Evolutionary conservation across 2,113 vertebrate species (phyloP).

Genomic region (Hippocampus mohnikei): DNA sequence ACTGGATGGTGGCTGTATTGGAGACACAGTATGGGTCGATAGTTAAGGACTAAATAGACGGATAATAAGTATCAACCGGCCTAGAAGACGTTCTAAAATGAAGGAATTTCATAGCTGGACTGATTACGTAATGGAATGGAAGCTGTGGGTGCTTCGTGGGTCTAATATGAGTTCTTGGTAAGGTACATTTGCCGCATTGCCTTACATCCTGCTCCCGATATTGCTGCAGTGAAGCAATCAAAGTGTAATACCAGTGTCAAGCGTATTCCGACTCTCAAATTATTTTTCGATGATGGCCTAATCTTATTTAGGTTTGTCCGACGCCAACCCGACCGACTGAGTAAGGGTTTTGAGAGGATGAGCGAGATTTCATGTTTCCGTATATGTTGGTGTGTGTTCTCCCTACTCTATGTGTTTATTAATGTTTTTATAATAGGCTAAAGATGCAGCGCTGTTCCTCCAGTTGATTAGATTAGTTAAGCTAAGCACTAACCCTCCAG

Average conservation of each 20-base stretch:
- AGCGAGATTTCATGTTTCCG: not conserved
- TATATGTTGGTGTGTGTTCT: slow-evolving; percentile 18
- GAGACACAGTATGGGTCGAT: too few relatives aligned
- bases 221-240: slow-evolving; percentile 6
- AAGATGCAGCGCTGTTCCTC: slow-evolving; percentile 42
- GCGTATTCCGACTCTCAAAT: slow-evolving; percentile 14
- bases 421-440: slow-evolving; percentile 58
- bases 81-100: too few relatives aligned
- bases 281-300: slow-evolving; percentile 36
- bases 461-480: slow-evolving; percentile 66
- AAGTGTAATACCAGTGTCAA: slow-evolving; percentile 15
- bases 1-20: too few relatives aligned
- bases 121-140: too few relatives aligned
- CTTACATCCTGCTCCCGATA: not conserved
- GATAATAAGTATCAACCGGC: too few relatives aligned
- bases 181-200: too few relatives aligned
- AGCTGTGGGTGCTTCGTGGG: too few relatives aligned
- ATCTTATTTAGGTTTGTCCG: slow-evolving; percentile 28
- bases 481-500: slow-evolving; percentile 63
- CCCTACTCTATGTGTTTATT: slow-evolving; percentile 32
- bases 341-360: slow-evolving; percentile 46
- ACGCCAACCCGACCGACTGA: slow-evolving; percentile 28
- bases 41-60: too few relatives aligned
- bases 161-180: too few relatives aligned
- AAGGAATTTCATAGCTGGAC: too few relatives aligned